Evolutionary conservation across 2,888 invertebrate species (phyloP).

Genomic region (Lasioglossum morio): DNA sequence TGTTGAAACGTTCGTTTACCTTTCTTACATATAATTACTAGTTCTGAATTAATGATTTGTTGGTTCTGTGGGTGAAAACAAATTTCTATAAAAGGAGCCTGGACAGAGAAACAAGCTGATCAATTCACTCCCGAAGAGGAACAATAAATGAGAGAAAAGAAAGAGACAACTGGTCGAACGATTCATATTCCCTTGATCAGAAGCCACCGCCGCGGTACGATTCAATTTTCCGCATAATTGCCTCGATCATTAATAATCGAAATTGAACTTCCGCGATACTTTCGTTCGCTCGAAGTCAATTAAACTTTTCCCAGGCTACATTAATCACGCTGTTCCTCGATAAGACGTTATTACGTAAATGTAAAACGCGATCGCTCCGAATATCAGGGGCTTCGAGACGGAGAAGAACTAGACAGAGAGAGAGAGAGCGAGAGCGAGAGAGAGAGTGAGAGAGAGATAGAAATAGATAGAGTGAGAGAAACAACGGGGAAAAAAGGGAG

Average conservation of each 20-base stretch:
- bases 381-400: neutral
- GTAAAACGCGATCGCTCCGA: constrained; percentile 17
- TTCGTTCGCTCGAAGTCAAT: constrained; percentile 28
- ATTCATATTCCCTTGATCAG: constrained; percentile 31
- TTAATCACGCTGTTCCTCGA: constrained; percentile 27
- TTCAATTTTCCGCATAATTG: constrained; percentile 50
- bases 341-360: constrained; percentile 28
- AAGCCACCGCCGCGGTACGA: constrained; percentile 12
- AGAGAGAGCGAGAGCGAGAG: neutral
- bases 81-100: neutral
- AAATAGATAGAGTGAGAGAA: neutral
- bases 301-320: constrained; percentile 42
- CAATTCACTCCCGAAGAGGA: neutral
- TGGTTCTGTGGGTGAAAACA: neutral
- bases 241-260: constrained; percentile 34
- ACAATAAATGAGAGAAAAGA: neutral
- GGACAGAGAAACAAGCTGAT: neutral
- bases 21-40: no score
- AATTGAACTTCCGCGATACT: constrained; percentile 32
- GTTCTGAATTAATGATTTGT: neutral
- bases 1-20: no score
- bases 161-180: neutral
- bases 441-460: neutral
- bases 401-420: neutral
- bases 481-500: neutral